Evolutionary conservation across 1,140 invertebrate species (phyloP), one percentile per base, ranked within the genome.

Genomic region (Apolygus lucorum): DNA sequence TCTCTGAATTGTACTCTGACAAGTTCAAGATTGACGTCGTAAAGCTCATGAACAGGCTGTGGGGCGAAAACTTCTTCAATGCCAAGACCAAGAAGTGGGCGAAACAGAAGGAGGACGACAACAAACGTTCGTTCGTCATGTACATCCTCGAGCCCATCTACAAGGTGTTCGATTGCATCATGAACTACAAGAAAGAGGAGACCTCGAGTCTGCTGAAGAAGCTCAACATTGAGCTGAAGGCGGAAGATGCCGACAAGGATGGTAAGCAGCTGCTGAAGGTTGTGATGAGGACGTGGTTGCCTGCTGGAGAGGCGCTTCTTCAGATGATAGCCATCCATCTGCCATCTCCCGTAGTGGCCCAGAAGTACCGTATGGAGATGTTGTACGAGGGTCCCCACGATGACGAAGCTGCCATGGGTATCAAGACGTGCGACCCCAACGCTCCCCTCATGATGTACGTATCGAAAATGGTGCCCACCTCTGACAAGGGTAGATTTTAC

Each of bases 321-420:
- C 95, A 99, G 85, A 99, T 99, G 98, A 99, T 99, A 83, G 95
- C 95, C 80, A 98, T 99, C 78, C 97, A 99, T 80, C 84, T 99
- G 77, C 98, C 98, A 72, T 99, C 97, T 27, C 98, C 98, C 52
- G 96, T 99, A 27, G 94, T 94, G 70, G 96, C 98, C 72, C 98
- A 99, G 82, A 96, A 93, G 78, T 99, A 99, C 84, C 89, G 98
- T 84, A 96, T 96, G 90, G 97, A 98, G 84, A 93, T 99, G 91
- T 84, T 99, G 79, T 99, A 96, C 79, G 96, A 97, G 86, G 98
- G 94, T 81, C 97, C 97, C 68, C 88, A 88, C 75, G 97, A 99
- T 80, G 98, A 99, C 82, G 93, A 96, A 76, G 95, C 93, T 74
- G 96, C 95, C 76, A 75, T 95, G 74, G 94, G 90, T 84, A 88